phyloP scores from a whole-genome alignment of 2,113 vertebrate species.

The Physeter macrocephalus region DNA sequence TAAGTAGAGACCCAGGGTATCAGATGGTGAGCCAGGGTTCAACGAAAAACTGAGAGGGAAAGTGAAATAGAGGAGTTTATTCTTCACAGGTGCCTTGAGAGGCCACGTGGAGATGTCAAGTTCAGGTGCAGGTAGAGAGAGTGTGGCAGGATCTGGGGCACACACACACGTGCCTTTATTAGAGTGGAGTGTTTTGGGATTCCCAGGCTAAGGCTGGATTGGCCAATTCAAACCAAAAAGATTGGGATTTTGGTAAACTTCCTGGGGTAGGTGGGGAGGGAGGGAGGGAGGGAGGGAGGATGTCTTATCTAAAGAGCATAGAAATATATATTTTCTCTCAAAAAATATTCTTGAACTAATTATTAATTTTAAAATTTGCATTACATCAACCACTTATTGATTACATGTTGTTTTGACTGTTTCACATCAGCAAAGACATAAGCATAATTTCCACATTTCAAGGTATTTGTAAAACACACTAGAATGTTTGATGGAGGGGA shows the following conservation, averaged over 20 bases:
- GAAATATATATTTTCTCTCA: too few species aligned
- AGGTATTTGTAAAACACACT: background rate
- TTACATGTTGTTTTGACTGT: too few species aligned
- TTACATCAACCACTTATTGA: too few species aligned
- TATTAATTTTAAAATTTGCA: too few species aligned
- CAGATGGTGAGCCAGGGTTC: background rate
- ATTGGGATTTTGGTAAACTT: background rate
- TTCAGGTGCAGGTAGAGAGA: background rate
- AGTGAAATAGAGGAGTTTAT: background rate
- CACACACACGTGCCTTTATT: background rate
- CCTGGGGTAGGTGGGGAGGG: background rate
- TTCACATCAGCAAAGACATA: too few species aligned
- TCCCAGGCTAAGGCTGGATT: background rate
- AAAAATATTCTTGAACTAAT: too few species aligned
- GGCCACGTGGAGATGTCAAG: background rate
- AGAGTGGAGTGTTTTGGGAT: background rate
- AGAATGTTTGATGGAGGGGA: background rate
- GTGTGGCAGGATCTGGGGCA: background rate
- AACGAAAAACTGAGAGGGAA: background rate
- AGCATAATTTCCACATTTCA: background rate
- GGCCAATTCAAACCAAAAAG: background rate
- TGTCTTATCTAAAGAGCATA: background rate
- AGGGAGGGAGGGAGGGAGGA: background rate
- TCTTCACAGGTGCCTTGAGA: background rate
- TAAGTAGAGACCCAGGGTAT: background rate